phyloP scores from a whole-genome alignment of 2,888 invertebrate species.

The Drosophila pseudotakahashii region DNA sequence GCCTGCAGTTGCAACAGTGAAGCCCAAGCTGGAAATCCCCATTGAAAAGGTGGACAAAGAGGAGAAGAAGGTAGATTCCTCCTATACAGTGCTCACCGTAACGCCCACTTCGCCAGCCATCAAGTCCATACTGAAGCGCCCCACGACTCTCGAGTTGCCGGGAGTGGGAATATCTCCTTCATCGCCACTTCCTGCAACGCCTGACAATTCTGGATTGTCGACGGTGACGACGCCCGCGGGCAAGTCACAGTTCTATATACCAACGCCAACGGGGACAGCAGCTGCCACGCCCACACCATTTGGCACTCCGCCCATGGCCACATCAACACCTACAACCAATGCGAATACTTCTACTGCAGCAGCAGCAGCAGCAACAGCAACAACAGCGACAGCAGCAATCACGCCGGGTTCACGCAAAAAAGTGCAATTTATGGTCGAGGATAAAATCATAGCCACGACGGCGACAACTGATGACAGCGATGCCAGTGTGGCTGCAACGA shows the following conservation, averaged over 20 bases:
- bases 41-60: conserved; percentile 24
- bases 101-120: conserved; percentile 83
- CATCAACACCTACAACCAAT: conserved; percentile 84
- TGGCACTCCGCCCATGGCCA: conserved; percentile 32
- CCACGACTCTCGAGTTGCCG: conserved; percentile 82
- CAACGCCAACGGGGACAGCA: conserved; percentile 79
- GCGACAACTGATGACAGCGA: conserved; percentile 68
- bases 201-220: conserved; percentile 47
- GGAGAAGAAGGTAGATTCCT: conserved; percentile 23
- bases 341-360: conserved; percentile 7
- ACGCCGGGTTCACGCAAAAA: conserved; percentile 86
- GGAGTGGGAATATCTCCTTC: not conserved
- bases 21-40: not conserved
- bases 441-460: conserved; percentile 82
- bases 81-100: conserved; percentile 70
- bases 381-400: conserved; percentile 21
- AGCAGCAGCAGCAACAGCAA: conserved; percentile 12
- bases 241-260: conserved; percentile 81
- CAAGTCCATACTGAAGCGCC: conserved; percentile 87
- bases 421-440: conserved; percentile 90
- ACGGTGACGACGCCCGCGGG: conserved; percentile 68
- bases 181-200: conserved; percentile 14
- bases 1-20: conserved; percentile 7
- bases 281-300: conserved; percentile 33
- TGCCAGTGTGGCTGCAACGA: conserved; percentile 45